Conservation (phyloP, 2,888 invertebrate genomes). For the Mechanitis messenoides region DNA sequence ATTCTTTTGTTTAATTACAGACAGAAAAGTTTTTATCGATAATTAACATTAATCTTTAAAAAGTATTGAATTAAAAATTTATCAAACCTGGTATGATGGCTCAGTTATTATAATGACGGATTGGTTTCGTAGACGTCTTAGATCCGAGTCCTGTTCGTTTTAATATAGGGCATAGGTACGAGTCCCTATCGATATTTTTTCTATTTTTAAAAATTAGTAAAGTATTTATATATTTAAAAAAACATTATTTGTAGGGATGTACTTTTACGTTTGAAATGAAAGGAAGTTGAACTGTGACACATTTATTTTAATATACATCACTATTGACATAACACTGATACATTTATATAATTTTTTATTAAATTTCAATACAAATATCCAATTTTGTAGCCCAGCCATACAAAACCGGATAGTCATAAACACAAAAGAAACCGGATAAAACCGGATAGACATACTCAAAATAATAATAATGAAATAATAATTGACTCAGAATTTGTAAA, state of each 20-base stretch:
- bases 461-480: background rate
- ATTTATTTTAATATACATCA: background rate
- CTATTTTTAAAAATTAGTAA: too few relatives aligned
- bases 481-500: background rate
- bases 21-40: background rate
- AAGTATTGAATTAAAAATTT: background rate
- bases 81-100: background rate
- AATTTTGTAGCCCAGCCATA: conserved; percentile 24
- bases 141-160: too few relatives aligned
- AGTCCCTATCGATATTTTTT: too few relatives aligned
- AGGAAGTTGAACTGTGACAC: background rate
- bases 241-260: too few relatives aligned
- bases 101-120: too few relatives aligned
- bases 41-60: background rate
- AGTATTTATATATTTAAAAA: too few relatives aligned
- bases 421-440: background rate
- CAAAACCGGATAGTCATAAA: conserved; percentile 13
- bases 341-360: background rate
- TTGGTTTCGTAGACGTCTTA: too few relatives aligned
- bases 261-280: background rate
- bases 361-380: conserved; percentile 15
- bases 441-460: conserved; percentile 1
- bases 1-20: background rate
- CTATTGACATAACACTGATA: background rate
- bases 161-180: too few relatives aligned